phyloP scores from a whole-genome alignment of 1,140 invertebrate species.

The Rhopalosiphum maidis region DNA sequence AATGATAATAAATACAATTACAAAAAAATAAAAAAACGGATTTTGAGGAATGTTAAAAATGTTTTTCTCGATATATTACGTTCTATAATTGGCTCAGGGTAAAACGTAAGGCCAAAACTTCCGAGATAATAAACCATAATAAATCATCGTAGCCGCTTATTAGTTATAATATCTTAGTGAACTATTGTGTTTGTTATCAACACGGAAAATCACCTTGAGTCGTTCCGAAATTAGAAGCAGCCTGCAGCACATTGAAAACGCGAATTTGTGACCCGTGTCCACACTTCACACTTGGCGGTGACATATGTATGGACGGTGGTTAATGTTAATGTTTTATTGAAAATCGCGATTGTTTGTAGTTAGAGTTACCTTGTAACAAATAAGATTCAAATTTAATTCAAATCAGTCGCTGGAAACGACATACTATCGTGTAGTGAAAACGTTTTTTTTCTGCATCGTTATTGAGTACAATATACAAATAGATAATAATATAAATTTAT shows the following conservation, averaged over 20 bases:
- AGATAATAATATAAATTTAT: neutral
- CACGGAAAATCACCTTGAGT: conserved; percentile 26
- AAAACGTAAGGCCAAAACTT: conserved; percentile 20
- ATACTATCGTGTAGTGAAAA: neutral
- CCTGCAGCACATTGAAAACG: neutral
- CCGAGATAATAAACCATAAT: conserved; percentile 20
- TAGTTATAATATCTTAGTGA: neutral
- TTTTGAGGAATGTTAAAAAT: neutral
- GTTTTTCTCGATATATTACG: neutral
- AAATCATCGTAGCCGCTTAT: conserved; percentile 29
- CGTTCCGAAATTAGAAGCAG: conserved; percentile 19
- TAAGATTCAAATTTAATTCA: neutral
- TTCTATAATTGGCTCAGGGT: neutral
- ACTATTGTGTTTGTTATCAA: neutral
- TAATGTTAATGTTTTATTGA: conserved; percentile 19
- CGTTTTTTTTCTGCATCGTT: neutral
- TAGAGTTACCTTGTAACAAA: conserved; percentile 25
- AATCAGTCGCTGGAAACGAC: neutral
- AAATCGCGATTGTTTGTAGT: conserved; percentile 11
- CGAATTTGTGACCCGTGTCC: conserved; percentile 39
- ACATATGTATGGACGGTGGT: conserved; percentile 28
- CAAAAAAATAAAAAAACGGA: neutral
- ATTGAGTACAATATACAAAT: neutral
- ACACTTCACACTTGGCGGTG: neutral
- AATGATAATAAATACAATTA: neutral